Conservation (phyloP, 2,888 invertebrate species). For the Orchestes rusci region DNA sequence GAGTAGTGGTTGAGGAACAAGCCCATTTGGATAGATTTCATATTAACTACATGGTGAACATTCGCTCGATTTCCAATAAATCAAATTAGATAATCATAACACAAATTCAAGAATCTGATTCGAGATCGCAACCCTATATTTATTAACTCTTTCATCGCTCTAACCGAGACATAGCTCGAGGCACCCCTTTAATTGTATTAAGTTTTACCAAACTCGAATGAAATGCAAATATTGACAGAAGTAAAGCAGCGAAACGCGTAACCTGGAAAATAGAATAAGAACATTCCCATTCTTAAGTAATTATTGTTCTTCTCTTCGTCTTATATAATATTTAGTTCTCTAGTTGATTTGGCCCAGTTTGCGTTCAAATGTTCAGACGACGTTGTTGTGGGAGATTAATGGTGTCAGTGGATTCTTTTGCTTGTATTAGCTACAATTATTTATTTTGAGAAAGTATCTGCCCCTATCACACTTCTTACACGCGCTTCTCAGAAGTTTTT, state of each 20-base stretch:
- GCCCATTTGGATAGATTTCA: too few species aligned
- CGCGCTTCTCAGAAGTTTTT: too few species aligned
- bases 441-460: too few species aligned
- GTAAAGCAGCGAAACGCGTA: slow-evolving; percentile 18
- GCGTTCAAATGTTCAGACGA: slow-evolving; percentile 4
- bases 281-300: slow-evolving; percentile 21
- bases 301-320: slow-evolving; percentile 19
- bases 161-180: slow-evolving; percentile 15
- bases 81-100: too few species aligned
- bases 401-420: too few species aligned
- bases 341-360: slow-evolving; percentile 19
- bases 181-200: slow-evolving; percentile 22
- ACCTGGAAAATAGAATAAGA: slow-evolving; percentile 25
- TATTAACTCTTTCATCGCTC: not conserved
- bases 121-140: too few species aligned
- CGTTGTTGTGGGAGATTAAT: slow-evolving; percentile 1
- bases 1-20: too few species aligned
- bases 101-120: too few species aligned
- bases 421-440: too few species aligned
- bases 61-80: too few species aligned
- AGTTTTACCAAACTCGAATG: slow-evolving; percentile 25
- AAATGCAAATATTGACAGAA: slow-evolving; percentile 24
- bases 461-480: too few species aligned
- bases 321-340: slow-evolving; percentile 20
- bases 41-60: too few species aligned